Evolutionary conservation across 2,888 invertebrate species (phyloP).

Genomic region (Synanthedon andrenaeformis): DNA sequence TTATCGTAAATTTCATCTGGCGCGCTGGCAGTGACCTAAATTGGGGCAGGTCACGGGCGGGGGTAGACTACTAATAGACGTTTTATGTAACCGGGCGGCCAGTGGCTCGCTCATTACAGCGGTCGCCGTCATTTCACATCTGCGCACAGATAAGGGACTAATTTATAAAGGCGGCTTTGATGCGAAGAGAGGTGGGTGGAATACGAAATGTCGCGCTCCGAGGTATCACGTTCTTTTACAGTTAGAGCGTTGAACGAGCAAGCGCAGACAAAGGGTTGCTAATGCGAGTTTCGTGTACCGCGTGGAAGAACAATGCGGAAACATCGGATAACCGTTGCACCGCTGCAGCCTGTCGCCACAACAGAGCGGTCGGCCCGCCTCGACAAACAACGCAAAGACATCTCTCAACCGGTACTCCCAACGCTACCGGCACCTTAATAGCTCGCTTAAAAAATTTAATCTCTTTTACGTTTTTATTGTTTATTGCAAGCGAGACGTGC

Average conservation of each 20-base stretch:
- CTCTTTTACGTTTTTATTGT: constrained; percentile 13
- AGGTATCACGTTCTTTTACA: constrained; percentile 17
- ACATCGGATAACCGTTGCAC: constrained; percentile 19
- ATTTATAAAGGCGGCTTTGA: constrained; percentile 30
- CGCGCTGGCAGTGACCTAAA: constrained; percentile 58
- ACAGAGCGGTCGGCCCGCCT: constrained; percentile 15
- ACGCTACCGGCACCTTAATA: constrained; percentile 8
- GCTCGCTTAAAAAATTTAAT: neutral
- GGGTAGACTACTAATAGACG: constrained; percentile 32
- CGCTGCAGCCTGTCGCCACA: constrained; percentile 12
- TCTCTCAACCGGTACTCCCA: neutral
- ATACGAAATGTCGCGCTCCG: constrained; percentile 24
- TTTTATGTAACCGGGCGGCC: constrained; percentile 13
- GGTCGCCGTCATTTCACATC: constrained; percentile 18
- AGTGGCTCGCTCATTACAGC: constrained; percentile 12
- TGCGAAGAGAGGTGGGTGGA: constrained; percentile 24
- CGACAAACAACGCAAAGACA: constrained; percentile 1
- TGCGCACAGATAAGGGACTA: constrained; percentile 23
- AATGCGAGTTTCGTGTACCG: constrained; percentile 31
- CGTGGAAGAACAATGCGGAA: constrained; percentile 26
- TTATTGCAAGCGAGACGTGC: constrained; percentile 13
- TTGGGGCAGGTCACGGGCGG: constrained; percentile 54
- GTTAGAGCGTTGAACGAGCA: constrained; percentile 13
- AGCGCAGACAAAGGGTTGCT: constrained; percentile 25
- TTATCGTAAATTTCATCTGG: constrained; percentile 59